A percentile compares a stretch with the other conserved stretches of the same genome.
Evolutionary conservation across 2,797 vertebrate genomes (phyloP).

Genomic region (Artibeus lituratus): DNA sequence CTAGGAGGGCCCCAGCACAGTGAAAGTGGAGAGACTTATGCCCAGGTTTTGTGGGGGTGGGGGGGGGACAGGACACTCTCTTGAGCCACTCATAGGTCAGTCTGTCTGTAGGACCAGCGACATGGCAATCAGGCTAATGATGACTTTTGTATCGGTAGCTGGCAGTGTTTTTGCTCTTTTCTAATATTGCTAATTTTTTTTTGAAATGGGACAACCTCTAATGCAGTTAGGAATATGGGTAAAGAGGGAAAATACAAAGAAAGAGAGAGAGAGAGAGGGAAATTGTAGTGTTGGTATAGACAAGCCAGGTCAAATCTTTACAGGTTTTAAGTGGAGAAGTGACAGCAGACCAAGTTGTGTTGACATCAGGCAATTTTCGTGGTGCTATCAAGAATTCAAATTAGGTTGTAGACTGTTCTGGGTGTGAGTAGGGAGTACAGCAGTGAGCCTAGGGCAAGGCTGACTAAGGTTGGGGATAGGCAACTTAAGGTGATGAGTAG

Average conservation of each 20-base stretch:
- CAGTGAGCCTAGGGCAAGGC: background rate
- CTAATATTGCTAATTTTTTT: background rate
- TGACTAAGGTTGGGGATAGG: background rate
- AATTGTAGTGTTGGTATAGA: background rate
- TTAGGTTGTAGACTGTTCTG: background rate
- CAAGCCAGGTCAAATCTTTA: background rate
- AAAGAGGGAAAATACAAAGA: background rate
- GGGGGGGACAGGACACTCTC: background rate
- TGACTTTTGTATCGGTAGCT: background rate
- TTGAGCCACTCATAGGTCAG: background rate
- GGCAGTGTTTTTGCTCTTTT: background rate
- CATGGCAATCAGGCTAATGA: accelerated
- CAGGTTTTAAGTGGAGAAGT: background rate
- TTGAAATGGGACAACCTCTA: background rate
- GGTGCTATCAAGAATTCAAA: accelerated
- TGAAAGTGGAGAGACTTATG: background rate
- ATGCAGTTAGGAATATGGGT: background rate
- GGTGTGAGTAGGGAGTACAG: background rate
- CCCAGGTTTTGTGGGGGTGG: no score
- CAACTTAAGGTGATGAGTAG: background rate
- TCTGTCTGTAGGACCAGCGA: background rate
- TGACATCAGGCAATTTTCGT: background rate
- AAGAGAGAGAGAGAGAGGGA: background rate
- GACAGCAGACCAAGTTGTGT: background rate
- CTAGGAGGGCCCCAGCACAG: background rate